A percentile compares a stretch with the other conserved stretches of the same genome.
phyloP scores from a whole-genome alignment of 1,140 invertebrate species.

The Aporrectodea caliginosa region DNA sequence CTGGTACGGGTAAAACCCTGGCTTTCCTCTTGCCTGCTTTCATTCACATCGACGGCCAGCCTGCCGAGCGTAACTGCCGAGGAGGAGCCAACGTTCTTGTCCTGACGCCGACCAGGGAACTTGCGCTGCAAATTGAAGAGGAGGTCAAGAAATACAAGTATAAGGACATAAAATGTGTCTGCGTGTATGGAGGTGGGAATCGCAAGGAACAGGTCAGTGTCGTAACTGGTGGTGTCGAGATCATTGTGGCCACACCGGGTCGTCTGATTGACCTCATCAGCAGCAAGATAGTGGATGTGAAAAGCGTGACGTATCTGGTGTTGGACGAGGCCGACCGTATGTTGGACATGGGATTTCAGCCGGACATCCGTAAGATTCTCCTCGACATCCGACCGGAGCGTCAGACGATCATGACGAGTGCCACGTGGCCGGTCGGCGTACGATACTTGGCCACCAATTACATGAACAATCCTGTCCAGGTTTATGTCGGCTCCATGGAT shows the following conservation, averaged over 20 bases:
- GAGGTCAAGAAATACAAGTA: slow-evolving; percentile 81
- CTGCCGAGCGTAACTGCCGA: slow-evolving; percentile 64
- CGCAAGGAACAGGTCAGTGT: slow-evolving; percentile 68
- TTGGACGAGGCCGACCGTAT: slow-evolving; percentile 95
- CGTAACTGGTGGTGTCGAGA: slow-evolving; percentile 72
- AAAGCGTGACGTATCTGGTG: slow-evolving; percentile 53
- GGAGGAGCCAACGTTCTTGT: slow-evolving; percentile 79
- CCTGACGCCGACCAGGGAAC: slow-evolving; percentile 82
- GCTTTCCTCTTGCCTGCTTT: slow-evolving; percentile 86
- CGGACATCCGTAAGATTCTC: slow-evolving; percentile 72
- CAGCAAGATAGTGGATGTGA: slow-evolving; percentile 57
- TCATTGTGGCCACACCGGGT: slow-evolving; percentile 91
- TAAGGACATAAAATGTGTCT: slow-evolving; percentile 75
- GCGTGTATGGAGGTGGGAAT: slow-evolving; percentile 82
- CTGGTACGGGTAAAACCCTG: slow-evolving; percentile 78
- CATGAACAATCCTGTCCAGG: slow-evolving; percentile 80
- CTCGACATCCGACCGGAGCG: slow-evolving; percentile 69
- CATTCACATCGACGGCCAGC: slow-evolving; percentile 80
- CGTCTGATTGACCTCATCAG: slow-evolving; percentile 80
- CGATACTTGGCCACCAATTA: slow-evolving; percentile 75
- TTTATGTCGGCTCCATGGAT: slow-evolving; percentile 82
- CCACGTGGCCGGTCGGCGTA: slow-evolving; percentile 83
- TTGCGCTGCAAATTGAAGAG: slow-evolving; percentile 83
- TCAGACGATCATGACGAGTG: slow-evolving; percentile 67
- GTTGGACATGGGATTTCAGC: slow-evolving; percentile 81